Evolutionary conservation across 2,797 vertebrate species (phyloP).

Genomic region (Myotis vivesi): DNA sequence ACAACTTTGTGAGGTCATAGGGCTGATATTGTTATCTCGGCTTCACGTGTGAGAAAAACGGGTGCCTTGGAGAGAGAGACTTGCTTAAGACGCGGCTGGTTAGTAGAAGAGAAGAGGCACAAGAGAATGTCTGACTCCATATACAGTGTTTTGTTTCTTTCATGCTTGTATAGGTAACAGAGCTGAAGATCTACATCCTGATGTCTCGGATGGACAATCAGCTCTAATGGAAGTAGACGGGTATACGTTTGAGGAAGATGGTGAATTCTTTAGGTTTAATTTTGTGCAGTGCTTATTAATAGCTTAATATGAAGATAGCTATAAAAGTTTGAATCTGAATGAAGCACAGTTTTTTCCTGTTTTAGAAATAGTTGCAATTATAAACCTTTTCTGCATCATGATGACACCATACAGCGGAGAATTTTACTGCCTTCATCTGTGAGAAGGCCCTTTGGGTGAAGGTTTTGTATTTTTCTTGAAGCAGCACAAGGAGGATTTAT

Average conservation of each 20-base stretch:
- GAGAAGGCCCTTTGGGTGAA: not conserved
- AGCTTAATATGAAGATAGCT: not conserved
- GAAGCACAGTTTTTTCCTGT: not conserved
- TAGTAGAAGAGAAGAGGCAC: not conserved
- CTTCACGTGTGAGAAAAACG: not conserved
- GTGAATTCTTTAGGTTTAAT: conserved; percentile 9
- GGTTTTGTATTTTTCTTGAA: conserved; percentile 26
- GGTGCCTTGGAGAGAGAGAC: not conserved
- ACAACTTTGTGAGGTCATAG: not conserved
- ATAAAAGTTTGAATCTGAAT: not conserved
- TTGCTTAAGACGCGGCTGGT: no score
- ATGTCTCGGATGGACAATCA: not conserved
- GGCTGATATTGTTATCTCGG: not conserved
- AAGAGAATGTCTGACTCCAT: not conserved
- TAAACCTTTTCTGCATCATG: not conserved
- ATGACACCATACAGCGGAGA: not conserved
- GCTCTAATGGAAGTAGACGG: not conserved
- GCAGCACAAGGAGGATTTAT: not conserved
- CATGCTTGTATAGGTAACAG: no score
- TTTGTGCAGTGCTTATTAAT: not conserved
- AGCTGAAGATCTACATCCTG: not conserved
- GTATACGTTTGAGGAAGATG: not conserved
- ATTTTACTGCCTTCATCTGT: not conserved
- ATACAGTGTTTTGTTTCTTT: not conserved
- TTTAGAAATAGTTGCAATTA: conserved; percentile 31